Conservation (phyloP, 2,113 vertebrate species). For the Rhagologus leucostigma region DNA sequence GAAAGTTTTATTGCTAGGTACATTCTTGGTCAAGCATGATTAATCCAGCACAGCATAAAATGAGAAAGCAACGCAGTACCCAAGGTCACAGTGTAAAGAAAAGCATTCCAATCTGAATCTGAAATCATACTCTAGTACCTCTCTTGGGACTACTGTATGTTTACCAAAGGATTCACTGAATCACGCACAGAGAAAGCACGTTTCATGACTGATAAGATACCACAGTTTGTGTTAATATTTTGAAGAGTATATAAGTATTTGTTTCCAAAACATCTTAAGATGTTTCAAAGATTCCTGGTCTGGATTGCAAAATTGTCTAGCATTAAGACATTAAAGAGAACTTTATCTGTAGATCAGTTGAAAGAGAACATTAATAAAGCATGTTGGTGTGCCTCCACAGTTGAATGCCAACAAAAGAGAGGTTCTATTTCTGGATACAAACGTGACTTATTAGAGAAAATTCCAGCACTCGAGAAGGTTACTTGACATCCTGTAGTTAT, state of each 20-base stretch:
- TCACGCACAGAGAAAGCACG: background rate
- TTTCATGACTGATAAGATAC: background rate
- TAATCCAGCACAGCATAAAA: background rate
- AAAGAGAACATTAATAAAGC: background rate
- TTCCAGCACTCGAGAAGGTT: background rate
- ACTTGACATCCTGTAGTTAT: background rate
- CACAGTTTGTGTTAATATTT: background rate
- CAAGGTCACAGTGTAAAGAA: background rate
- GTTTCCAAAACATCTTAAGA: background rate
- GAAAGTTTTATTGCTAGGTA: background rate
- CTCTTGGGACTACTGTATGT: accelerated
- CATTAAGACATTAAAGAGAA: background rate
- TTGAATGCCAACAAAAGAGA: background rate
- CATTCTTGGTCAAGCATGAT: background rate
- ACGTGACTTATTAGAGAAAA: background rate
- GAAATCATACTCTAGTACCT: background rate
- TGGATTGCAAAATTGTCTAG: background rate
- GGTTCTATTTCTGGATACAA: background rate
- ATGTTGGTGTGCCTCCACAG: background rate
- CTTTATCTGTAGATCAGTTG: background rate
- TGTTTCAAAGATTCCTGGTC: background rate
- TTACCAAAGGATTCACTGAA: background rate
- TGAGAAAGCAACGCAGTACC: background rate
- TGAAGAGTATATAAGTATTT: background rate
- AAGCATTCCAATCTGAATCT: background rate